phyloP scores from a whole-genome alignment of 2,888 invertebrate species.

The Drosophila melanosoma region DNA sequence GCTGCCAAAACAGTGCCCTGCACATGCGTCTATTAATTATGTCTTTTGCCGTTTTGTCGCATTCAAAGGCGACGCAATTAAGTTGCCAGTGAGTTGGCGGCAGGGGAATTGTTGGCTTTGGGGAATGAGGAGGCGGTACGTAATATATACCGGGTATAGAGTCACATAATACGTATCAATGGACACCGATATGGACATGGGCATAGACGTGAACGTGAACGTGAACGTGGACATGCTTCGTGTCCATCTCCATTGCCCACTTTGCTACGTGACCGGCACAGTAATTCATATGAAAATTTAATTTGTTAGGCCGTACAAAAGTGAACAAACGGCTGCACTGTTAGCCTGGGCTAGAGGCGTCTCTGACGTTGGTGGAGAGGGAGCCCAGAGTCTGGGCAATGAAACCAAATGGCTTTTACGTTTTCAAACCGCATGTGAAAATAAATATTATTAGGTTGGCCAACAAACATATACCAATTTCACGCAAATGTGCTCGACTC shows the following conservation, averaged over 20 bases:
- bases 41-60: slow-evolving; percentile 79
- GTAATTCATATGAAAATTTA: slow-evolving; percentile 79
- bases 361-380: background rate
- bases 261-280: slow-evolving; percentile 74
- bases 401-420: slow-evolving; percentile 70
- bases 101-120: background rate
- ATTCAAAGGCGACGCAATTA: slow-evolving; percentile 77
- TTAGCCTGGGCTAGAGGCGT: background rate
- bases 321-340: slow-evolving; percentile 2
- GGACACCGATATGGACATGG: slow-evolving; percentile 54
- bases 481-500: background rate
- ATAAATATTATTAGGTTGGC: slow-evolving; percentile 74
- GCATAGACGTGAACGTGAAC: slow-evolving; percentile 38
- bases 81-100: slow-evolving; percentile 37
- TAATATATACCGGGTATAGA: slow-evolving; percentile 58
- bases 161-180: slow-evolving; percentile 80
- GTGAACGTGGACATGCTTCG: slow-evolving; percentile 31
- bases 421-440: slow-evolving; percentile 70
- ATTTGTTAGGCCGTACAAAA: slow-evolving; percentile 64
- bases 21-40: slow-evolving; percentile 71
- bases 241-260: slow-evolving; percentile 35
- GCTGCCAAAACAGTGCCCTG: background rate
- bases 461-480: slow-evolving; percentile 1
- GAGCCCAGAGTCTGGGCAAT: slow-evolving; percentile 15
- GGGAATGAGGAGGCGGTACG: background rate